Percentiles rank a stretch among this genome's conserved stretches.
These are phyloP conservation scores for Orthosia gothica DNA, from an alignment of 2,888 invertebrate genomes.

Conservation along the genomic window DNA sequence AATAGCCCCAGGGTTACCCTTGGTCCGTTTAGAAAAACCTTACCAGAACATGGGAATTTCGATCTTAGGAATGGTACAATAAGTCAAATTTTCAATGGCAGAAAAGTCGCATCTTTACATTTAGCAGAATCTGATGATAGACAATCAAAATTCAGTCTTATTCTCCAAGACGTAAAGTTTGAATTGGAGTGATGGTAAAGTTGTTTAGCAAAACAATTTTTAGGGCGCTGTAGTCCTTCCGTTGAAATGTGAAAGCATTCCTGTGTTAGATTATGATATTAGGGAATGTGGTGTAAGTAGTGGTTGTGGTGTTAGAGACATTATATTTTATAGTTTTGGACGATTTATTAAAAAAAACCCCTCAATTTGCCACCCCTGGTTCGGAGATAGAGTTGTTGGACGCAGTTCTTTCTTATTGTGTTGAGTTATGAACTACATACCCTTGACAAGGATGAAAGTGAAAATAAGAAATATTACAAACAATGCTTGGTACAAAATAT, in stretches of 20 bases:
- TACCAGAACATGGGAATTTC: constrained; percentile 32
- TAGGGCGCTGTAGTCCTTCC: constrained; percentile 79
- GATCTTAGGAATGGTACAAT: constrained; percentile 44
- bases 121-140: constrained; percentile 20
- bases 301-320: constrained; percentile 72
- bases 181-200: constrained; percentile 56
- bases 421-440: constrained; percentile 19
- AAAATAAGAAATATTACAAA: not conserved
- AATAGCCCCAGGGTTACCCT: constrained; percentile 82
- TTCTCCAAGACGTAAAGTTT: constrained; percentile 53
- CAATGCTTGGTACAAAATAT: too few relatives aligned
- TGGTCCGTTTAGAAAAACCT: constrained; percentile 69
- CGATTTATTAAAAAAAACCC: constrained; percentile 74
- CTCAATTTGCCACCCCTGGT: constrained; percentile 54
- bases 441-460: not conserved
- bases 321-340: constrained; percentile 77
- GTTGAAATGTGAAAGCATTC: constrained; percentile 90
- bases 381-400: constrained; percentile 47
- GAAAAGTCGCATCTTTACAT: constrained; percentile 44
- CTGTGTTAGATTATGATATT: constrained; percentile 90
- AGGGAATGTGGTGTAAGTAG: constrained; percentile 82
- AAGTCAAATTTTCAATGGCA: constrained; percentile 25
- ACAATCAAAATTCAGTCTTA: constrained; percentile 40
- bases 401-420: constrained; percentile 25
- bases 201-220: constrained; percentile 80